Conservation (phyloP, 2,888 invertebrate species). For the Caenorhabditis virilis region DNA sequence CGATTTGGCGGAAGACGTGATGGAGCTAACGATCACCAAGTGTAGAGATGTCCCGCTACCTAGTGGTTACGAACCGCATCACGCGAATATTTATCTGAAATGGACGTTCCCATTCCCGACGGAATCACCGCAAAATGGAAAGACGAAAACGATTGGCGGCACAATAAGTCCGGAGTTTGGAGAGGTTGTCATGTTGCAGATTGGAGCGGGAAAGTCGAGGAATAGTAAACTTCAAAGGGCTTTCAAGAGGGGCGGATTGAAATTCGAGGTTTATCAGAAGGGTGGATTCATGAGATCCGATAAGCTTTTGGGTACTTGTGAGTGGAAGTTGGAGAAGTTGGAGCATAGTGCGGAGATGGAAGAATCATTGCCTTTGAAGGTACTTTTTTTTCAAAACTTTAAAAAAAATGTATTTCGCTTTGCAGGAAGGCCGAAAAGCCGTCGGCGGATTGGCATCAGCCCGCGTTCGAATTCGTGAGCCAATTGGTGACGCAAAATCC, state of each 20-base stretch:
- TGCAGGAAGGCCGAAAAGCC: constrained; percentile 49
- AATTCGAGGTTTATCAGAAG: constrained; percentile 81
- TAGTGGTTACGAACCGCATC: constrained; percentile 49
- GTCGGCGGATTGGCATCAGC: constrained; percentile 50
- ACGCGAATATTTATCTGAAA: constrained; percentile 53
- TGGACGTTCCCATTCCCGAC: constrained; percentile 87
- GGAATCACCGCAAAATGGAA: constrained; percentile 77
- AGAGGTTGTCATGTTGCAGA: constrained; percentile 45
- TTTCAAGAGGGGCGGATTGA: constrained; percentile 86
- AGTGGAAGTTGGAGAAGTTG: constrained; percentile 84
- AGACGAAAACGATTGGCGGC: constrained; percentile 81
- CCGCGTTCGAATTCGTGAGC: constrained; percentile 52
- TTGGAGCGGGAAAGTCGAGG: constrained; percentile 46
- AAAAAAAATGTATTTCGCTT: not conserved
- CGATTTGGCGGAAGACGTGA: constrained; percentile 71
- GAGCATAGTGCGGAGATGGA: constrained; percentile 87
- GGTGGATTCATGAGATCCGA: constrained; percentile 93
- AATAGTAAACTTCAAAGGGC: constrained; percentile 78
- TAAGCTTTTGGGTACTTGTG: constrained; percentile 81
- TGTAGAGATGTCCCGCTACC: constrained; percentile 59
- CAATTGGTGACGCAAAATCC: constrained; percentile 50
- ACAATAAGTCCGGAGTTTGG: constrained; percentile 76
- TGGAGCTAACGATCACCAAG: constrained; percentile 69
- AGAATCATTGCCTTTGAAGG: constrained; percentile 73
- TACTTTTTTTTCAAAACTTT: not conserved